Evolutionary conservation across 2,797 vertebrate genomes (phyloP).

Genomic region (Enoplosus armatus): DNA sequence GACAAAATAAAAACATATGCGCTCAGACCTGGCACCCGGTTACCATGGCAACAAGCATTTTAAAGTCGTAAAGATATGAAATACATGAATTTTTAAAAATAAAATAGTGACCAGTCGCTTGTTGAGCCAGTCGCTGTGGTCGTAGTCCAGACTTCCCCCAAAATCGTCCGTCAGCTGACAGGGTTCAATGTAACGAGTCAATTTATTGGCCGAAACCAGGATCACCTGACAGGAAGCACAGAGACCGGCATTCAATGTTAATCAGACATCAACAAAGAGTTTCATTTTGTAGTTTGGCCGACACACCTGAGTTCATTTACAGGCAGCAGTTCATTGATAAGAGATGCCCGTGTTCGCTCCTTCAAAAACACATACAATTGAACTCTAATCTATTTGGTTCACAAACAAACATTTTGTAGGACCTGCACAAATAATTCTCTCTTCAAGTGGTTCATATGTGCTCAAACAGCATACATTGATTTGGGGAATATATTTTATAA

Average conservation of each 20-base stretch:
- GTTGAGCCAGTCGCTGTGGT: constrained; percentile 98
- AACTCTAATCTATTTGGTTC: background rate
- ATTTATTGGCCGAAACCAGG: constrained; percentile 97
- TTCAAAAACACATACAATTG: background rate
- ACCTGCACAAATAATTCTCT: background rate
- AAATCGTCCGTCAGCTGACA: constrained; percentile 98
- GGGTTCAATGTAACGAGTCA: constrained; percentile 97
- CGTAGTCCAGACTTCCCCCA: constrained; percentile 95
- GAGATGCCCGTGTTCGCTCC: background rate
- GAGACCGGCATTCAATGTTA: background rate
- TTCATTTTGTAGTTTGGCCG: background rate
- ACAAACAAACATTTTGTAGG: background rate
- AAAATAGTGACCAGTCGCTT: constrained; percentile 92
- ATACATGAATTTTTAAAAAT: background rate
- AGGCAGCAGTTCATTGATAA: background rate
- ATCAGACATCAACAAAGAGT: background rate
- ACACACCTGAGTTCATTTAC: background rate
- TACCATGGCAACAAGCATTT: constrained; percentile 3
- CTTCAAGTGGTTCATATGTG: background rate
- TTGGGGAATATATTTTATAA: background rate
- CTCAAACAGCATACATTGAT: background rate
- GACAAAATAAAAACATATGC: background rate
- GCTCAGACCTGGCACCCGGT: background rate
- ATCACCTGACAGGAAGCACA: constrained; percentile 89
- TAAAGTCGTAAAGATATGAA: background rate